Conservation (phyloP, 2,113 vertebrate genomes). For the Lathamus discolor region DNA sequence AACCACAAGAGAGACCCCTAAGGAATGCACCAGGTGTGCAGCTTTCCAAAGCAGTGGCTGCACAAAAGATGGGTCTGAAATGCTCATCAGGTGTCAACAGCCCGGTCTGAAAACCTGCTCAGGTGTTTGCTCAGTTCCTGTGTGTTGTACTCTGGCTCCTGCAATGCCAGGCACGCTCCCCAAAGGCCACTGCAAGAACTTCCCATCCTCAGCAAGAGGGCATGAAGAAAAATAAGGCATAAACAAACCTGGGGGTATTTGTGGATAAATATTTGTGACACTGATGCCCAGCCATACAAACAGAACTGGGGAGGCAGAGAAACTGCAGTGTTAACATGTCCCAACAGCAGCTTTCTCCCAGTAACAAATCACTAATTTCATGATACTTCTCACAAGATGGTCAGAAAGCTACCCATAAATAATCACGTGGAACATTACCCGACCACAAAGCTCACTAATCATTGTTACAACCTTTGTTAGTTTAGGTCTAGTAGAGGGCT, state of each 20-base stretch:
- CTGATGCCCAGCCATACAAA: background rate
- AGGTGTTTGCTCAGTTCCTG: background rate
- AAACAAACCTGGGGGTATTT: background rate
- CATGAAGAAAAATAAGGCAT: background rate
- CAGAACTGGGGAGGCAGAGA: background rate
- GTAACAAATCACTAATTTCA: background rate
- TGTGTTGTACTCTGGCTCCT: fast-evolving
- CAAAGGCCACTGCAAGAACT: background rate
- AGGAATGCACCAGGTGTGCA: background rate
- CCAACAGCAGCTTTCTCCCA: background rate
- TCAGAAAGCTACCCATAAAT: background rate
- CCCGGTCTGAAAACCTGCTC: background rate
- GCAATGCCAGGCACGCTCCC: fast-evolving
- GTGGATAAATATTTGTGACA: background rate
- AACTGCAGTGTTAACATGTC: fast-evolving
- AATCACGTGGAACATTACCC: background rate
- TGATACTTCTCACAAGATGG: background rate
- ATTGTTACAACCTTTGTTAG: background rate
- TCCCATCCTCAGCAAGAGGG: background rate
- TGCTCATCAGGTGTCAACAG: background rate
- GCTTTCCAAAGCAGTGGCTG: background rate
- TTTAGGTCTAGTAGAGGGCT: background rate
- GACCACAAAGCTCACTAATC: background rate
- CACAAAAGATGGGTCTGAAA: background rate
- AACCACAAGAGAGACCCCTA: background rate